A percentile compares a stretch with the other conserved stretches of the same genome.
These are phyloP conservation scores for Imbricaverruca yamaguchii DNA, from an alignment of 2,888 invertebrate genomes.

Conservation along the genomic window DNA sequence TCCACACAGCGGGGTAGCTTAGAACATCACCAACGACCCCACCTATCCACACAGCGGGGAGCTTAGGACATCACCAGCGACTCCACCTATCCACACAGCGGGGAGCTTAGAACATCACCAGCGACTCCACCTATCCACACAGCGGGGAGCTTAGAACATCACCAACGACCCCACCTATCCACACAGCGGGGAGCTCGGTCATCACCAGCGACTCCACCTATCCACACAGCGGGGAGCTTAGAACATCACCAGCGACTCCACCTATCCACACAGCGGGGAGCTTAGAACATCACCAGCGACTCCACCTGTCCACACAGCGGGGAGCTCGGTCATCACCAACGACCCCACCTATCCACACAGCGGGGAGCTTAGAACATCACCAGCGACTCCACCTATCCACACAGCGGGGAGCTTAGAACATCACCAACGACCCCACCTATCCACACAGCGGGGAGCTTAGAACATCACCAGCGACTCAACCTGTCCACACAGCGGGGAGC, in stretches of 20 bases:
- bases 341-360: too few species aligned
- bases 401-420: not conserved
- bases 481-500: not conserved
- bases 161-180: too few species aligned
- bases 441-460: slow-evolving; percentile 51
- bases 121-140: too few species aligned
- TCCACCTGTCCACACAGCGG: not conserved
- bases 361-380: not conserved
- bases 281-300: not conserved
- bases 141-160: too few species aligned
- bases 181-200: too few species aligned
- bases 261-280: not conserved
- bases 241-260: not conserved
- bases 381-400: slow-evolving; percentile 5
- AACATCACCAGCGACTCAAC: slow-evolving; percentile 57
- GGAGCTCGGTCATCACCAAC: not conserved
- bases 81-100: not conserved
- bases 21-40: slow-evolving; percentile 62
- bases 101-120: not conserved
- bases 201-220: not conserved
- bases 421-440: too few species aligned
- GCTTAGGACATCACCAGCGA: too few species aligned
- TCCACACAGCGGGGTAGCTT: too few species aligned
- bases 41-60: not conserved
- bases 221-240: too few species aligned